A percentile compares a stretch with the other conserved stretches of the same genome.
Conservation (phyloP, 2,797 vertebrate genomes). For the Premnoplex brunnescens region DNA sequence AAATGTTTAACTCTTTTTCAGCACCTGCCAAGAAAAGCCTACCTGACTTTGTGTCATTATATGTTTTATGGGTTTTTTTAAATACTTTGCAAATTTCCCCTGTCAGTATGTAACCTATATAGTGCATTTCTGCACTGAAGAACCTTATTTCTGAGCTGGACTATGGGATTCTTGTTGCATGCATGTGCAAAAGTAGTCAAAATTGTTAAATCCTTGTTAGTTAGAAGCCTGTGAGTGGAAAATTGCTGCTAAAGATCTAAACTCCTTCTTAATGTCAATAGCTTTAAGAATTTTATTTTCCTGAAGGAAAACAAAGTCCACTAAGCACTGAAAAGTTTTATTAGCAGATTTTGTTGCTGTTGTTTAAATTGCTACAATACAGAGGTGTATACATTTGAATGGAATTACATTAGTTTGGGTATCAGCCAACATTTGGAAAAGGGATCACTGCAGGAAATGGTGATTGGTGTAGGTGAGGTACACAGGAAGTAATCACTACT, state of each 20-base stretch:
- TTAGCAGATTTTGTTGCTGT: not conserved
- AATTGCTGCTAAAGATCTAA: not conserved
- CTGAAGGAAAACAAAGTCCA: not conserved
- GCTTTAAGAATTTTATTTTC: not conserved
- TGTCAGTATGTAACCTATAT: not conserved
- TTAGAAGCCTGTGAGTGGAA: not conserved
- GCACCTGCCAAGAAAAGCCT: not conserved
- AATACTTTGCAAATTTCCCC: not conserved
- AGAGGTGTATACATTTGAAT: not conserved
- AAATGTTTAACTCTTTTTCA: not conserved
- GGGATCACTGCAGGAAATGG: not conserved
- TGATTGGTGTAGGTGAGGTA: not conserved
- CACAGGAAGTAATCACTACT: not conserved
- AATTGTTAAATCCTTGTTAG: not conserved
- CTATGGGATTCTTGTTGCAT: not conserved
- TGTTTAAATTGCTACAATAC: not conserved
- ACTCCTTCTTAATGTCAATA: not conserved
- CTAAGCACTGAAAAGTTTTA: not conserved
- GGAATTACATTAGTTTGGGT: not conserved
- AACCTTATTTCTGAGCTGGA: not conserved
- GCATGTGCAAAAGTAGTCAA: not conserved
- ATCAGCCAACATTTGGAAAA: not conserved
- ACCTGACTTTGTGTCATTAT: not conserved
- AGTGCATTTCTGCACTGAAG: not conserved
- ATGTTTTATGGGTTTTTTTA: fast-evolving